These are phyloP conservation scores for Zosterops borbonicus DNA, from an alignment of 2,113 vertebrate genomes.

Conservation along the genomic window DNA sequence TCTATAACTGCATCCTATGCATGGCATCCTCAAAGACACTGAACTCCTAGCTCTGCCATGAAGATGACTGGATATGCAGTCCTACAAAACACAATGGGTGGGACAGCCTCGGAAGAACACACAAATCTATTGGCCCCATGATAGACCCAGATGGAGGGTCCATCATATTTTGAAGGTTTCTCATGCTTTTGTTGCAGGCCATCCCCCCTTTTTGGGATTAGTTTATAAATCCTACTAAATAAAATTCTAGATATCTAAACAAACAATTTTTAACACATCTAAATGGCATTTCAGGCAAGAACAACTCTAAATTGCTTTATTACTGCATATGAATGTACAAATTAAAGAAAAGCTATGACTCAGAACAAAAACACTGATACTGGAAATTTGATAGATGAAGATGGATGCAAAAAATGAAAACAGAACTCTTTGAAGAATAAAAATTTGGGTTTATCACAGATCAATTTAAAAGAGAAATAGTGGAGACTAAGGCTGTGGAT, in stretches of 20 bases:
- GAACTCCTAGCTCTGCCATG: background rate
- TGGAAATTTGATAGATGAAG: background rate
- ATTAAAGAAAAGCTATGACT: background rate
- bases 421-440: background rate
- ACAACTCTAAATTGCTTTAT: background rate
- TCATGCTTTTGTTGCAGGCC: background rate
- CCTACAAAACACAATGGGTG: background rate
- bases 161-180: background rate
- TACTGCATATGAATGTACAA: background rate
- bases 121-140: background rate
- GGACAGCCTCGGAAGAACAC: background rate
- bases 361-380: background rate
- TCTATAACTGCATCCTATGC: background rate
- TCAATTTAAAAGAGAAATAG: background rate
- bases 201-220: background rate
- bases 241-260: background rate
- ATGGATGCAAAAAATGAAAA: background rate
- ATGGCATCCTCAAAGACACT: background rate
- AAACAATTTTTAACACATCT: background rate
- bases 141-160: background rate
- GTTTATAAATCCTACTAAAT: background rate
- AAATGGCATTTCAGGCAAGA: background rate
- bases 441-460: background rate
- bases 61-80: background rate
- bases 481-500: background rate